Evolutionary conservation across 2,888 invertebrate species (phyloP).

Genomic region (Eustalomyia histrio): DNA sequence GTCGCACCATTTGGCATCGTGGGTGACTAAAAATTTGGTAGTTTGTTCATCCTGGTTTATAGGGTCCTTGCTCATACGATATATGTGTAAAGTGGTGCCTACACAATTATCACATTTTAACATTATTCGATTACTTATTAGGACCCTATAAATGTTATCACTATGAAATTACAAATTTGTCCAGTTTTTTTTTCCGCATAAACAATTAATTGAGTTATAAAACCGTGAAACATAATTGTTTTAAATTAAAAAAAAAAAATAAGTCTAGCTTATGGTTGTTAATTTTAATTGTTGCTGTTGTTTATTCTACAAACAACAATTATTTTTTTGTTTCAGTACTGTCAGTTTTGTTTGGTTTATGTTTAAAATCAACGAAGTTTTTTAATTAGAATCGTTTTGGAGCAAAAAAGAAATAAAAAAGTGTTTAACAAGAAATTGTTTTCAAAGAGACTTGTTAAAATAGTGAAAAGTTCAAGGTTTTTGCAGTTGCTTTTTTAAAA

Average conservation of each 20-base stretch:
- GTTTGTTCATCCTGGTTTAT: too few relatives aligned
- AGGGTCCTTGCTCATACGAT: too few relatives aligned
- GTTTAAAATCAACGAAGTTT: conserved; percentile 1
- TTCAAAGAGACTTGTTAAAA: not conserved
- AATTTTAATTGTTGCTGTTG: conserved; percentile 10
- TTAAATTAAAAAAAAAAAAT: conserved; percentile 8
- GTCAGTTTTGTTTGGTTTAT: conserved; percentile 10
- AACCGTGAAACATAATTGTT: conserved; percentile 48
- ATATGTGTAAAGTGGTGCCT: too few relatives aligned
- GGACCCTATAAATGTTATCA: too few relatives aligned
- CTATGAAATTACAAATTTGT: not conserved
- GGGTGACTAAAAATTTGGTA: too few relatives aligned
- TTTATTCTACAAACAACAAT: conserved; percentile 9
- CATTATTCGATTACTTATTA: too few relatives aligned
- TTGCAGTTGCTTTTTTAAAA: not conserved
- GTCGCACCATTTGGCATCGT: too few relatives aligned
- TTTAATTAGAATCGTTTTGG: conserved; percentile 1
- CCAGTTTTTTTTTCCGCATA: conserved; percentile 29
- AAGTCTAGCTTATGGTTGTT: conserved; percentile 13
- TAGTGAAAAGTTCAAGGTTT: not conserved
- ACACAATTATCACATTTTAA: too few relatives aligned
- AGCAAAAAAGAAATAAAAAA: not conserved
- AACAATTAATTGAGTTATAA: conserved; percentile 43
- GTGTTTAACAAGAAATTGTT: not conserved
- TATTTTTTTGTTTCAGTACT: not conserved